Conservation (phyloP, 2,888 invertebrate genomes). For the Melanostoma scalare region DNA sequence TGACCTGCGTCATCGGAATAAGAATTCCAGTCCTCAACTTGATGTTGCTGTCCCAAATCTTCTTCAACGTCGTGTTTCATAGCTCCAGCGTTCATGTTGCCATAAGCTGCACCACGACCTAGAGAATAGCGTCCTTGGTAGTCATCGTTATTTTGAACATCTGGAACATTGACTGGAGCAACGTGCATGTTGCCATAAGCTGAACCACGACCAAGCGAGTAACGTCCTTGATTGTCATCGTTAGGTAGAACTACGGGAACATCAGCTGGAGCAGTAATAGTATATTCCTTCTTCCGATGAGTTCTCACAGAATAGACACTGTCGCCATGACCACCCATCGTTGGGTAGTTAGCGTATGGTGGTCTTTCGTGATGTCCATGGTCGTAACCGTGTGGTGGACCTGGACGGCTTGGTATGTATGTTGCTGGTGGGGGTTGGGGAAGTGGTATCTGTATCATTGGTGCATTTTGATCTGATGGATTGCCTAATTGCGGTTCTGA, state of each 20-base stretch:
- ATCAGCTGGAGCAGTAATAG: constrained; percentile 69
- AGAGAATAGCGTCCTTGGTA: constrained; percentile 25
- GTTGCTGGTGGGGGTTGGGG: constrained; percentile 10
- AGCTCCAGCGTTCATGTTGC: constrained; percentile 45
- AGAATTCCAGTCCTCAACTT: constrained; percentile 60
- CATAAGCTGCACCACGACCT: constrained; percentile 32
- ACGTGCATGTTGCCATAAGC: constrained; percentile 37
- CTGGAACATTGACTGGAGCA: constrained; percentile 63
- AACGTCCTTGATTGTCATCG: constrained; percentile 17
- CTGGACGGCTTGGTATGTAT: constrained; percentile 1
- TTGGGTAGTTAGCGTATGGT: constrained; percentile 27
- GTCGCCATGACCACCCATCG: constrained; percentile 43
- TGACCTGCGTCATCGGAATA: constrained; percentile 54
- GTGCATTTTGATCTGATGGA: constrained; percentile 61
- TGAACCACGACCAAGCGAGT: constrained; percentile 38
- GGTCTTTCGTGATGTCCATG: constrained; percentile 60
- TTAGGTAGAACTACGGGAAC: constrained; percentile 33
- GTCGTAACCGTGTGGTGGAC: constrained; percentile 2
- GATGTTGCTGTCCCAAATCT: constrained; percentile 54
- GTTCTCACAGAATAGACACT: constrained; percentile 70
- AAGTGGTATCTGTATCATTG: constrained; percentile 53
- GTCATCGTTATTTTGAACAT: constrained; percentile 1
- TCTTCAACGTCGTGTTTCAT: constrained; percentile 46
- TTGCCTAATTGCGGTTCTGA: constrained; percentile 79
- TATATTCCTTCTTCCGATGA: constrained; percentile 75